Evolutionary conservation across 2,888 invertebrate genomes (phyloP), one percentile per base, ranked within the genome.

Genomic region (Scaptomyza flava): DNA sequence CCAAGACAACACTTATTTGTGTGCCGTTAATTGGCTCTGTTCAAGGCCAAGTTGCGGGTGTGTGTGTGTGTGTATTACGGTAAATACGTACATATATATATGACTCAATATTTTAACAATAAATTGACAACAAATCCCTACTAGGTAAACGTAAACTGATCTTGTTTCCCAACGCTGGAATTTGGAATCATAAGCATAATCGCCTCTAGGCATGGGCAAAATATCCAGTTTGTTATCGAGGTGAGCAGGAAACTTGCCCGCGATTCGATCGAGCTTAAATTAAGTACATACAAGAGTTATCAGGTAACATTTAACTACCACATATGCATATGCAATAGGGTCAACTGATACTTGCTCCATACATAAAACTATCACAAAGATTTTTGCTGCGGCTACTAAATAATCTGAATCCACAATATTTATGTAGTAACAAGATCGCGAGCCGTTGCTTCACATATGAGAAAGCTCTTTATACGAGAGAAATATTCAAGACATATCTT

Each of bases 1-100:
- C 23, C 63, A 60, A 48, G 56, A 27, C 60, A 60, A 45, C 59
- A 41, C 68, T 68, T 73, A 63, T 72, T 71, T 71, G 54, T 51
- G 30, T 50, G 67, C 50, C 59, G 23, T 54, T 59, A 46, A 68
- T 70, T 63, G 58, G 36, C 45, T 36, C 23, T 38, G 54, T 27
- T 41, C 77, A 74, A 76, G 74, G 77, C 60, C 62, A 48, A 14
- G 11, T 27, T 12, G 43, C 7, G 17, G 43, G 58, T 36, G 23
- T 48, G 54, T 36, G 45, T 56, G 36, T 14, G 54, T 36, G 45
- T 56, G 36, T 14, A 36, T 56, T 71, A 74, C 72, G 57, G 71
- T 59, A 65, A 48, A 48, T 46, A 20, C 2, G n/a, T 36, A 34
- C 1, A 11, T 5, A 12, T 20, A 43, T 42, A 56, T 33, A 11